Conservation (phyloP, 2,888 invertebrate genomes). For the Trachelus tabidus region DNA sequence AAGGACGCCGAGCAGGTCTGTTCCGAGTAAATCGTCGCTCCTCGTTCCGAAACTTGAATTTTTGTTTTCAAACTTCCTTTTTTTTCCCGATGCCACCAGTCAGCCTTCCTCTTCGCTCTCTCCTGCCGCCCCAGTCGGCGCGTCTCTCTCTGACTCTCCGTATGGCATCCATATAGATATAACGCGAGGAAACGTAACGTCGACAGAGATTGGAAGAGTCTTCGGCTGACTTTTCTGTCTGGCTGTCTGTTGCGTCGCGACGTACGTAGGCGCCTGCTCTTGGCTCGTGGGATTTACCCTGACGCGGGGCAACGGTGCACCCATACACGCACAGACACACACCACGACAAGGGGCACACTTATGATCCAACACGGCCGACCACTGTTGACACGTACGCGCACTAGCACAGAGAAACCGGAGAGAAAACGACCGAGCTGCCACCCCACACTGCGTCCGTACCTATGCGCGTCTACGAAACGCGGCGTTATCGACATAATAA, state of each 20-base stretch:
- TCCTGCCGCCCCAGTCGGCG: not conserved
- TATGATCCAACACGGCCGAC: slow-evolving; percentile 13
- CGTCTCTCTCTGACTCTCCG: not conserved
- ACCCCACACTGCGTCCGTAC: slow-evolving; percentile 2
- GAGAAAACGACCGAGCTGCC: slow-evolving; percentile 6
- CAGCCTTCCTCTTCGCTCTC: not conserved
- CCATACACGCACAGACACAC: slow-evolving; percentile 11
- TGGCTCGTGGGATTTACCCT: not conserved
- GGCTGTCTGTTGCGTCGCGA: not conserved
- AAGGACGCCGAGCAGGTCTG: slow-evolving; percentile 46
- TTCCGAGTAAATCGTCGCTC: not conserved
- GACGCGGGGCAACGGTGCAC: slow-evolving; percentile 7
- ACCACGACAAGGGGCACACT: not conserved
- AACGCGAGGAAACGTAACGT: not conserved
- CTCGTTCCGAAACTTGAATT: not conserved
- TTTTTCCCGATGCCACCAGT: not conserved
- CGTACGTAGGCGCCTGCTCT: not conserved
- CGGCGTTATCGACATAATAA: slow-evolving; percentile 14
- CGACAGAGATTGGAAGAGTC: not conserved
- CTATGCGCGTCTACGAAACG: slow-evolving; percentile 7
- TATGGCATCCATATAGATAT: not conserved
- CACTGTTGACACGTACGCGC: slow-evolving; percentile 4
- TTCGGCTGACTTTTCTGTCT: not conserved
- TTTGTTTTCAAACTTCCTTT: not conserved
- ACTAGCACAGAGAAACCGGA: slow-evolving; percentile 12